A percentile compares a stretch with the other conserved stretches of the same genome.
These are phyloP conservation scores for Rhynchotus rufescens DNA, from an alignment of 2,797 vertebrate species.

Conservation along the genomic window DNA sequence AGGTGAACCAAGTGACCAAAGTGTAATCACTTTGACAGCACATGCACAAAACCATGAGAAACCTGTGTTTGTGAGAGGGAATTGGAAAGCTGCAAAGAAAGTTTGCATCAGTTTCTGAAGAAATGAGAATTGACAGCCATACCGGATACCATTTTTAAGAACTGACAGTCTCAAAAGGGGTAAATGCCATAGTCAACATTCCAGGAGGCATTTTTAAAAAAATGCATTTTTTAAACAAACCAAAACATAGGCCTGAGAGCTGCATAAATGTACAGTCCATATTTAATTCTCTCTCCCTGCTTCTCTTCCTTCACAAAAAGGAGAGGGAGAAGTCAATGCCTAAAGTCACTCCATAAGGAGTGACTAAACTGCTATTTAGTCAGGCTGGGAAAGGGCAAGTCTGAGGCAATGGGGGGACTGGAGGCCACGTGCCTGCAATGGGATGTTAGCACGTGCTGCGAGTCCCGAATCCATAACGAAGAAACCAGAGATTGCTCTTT, in stretches of 20 bases:
- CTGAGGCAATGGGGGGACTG: neutral
- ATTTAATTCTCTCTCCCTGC: neutral
- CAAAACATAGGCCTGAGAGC: neutral
- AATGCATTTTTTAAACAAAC: neutral
- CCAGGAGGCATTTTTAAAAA: neutral
- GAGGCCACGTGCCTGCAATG: neutral
- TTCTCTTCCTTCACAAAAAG: no score
- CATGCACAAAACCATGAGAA: neutral
- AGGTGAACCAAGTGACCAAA: neutral
- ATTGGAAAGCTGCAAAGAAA: neutral
- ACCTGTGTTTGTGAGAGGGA: neutral
- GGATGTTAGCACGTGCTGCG: neutral
- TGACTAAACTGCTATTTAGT: neutral
- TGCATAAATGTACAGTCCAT: rapidly evolving
- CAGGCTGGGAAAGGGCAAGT: neutral
- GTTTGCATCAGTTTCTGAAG: neutral
- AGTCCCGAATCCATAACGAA: neutral
- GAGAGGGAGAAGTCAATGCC: neutral
- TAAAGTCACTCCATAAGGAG: neutral
- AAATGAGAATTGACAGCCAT: neutral
- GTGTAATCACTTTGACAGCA: neutral
- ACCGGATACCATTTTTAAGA: neutral
- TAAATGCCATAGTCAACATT: neutral
- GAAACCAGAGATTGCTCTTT: neutral
- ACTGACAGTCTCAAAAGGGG: neutral